A percentile compares a stretch with the other conserved stretches of the same genome.
Evolutionary conservation across 2,113 vertebrate genomes (phyloP).

Genomic region (Laterallus jamaicensis): DNA sequence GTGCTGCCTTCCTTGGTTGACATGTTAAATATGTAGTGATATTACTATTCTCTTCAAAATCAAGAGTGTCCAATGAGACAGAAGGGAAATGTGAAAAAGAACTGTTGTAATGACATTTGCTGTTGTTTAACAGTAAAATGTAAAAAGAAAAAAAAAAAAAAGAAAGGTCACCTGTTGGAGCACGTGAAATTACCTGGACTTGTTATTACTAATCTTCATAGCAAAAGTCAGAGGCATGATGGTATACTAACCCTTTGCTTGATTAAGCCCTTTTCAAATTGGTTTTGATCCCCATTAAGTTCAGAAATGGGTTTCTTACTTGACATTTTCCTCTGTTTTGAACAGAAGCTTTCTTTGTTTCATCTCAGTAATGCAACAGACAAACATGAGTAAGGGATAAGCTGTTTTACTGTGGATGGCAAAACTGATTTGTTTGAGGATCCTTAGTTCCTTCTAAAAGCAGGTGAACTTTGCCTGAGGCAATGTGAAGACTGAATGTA

Average conservation of each 20-base stretch:
- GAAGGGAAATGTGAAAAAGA: not conserved
- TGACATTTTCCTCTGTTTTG: not conserved
- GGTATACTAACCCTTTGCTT: not conserved
- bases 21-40: conserved; percentile 19
- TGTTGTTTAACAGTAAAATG: not conserved
- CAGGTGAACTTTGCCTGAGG: not conserved
- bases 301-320: not conserved
- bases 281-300: not conserved
- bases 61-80: not conserved
- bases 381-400: not conserved
- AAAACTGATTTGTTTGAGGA: not conserved
- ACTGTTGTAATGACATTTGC: not conserved
- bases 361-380: not conserved
- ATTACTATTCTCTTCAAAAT: not conserved
- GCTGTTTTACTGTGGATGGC: not conserved
- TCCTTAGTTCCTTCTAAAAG: not conserved
- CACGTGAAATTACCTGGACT: not conserved
- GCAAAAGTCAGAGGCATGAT: not conserved
- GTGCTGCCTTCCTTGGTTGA: not conserved
- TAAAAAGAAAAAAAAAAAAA: not conserved
- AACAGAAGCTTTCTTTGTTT: not conserved
- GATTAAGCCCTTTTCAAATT: not conserved
- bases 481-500: not conserved
- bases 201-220: not conserved
- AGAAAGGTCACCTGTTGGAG: not conserved